Evolutionary conservation across 2,113 vertebrate genomes (phyloP).

Genomic region (Anoplopoma fimbria): DNA sequence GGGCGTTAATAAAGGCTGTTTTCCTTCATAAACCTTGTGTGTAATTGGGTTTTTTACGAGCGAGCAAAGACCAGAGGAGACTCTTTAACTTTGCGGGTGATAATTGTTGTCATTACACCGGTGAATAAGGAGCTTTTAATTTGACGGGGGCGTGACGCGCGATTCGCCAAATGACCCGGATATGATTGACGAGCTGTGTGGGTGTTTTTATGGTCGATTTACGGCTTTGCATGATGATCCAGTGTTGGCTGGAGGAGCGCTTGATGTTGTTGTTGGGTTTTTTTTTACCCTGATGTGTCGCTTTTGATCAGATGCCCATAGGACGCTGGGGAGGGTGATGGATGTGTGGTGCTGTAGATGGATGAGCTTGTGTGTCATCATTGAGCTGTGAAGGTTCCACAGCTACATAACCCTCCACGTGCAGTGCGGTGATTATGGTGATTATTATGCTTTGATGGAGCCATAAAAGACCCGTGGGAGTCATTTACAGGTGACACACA

Average conservation of each 20-base stretch:
- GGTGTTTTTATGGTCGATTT: slow-evolving; percentile 38
- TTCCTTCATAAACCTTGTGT: slow-evolving; percentile 9
- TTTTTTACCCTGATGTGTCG: slow-evolving; percentile 11
- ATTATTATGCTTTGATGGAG: slow-evolving; percentile 24
- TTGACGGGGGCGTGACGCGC: not conserved
- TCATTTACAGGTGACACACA: slow-evolving; percentile 4
- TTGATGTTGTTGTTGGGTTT: not conserved
- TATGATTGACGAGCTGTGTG: slow-evolving; percentile 38
- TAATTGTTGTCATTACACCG: slow-evolving; percentile 5
- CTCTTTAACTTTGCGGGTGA: not conserved
- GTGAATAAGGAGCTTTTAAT: slow-evolving; percentile 7
- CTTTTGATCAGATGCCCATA: slow-evolving; percentile 20
- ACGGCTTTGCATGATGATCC: slow-evolving; percentile 11
- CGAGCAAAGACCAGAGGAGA: slow-evolving; percentile 10
- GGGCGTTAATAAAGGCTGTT: not conserved
- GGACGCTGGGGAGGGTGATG: slow-evolving; percentile 34
- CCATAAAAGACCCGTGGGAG: not conserved
- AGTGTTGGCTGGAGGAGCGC: not conserved
- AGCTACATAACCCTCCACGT: no score
- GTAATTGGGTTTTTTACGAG: slow-evolving; percentile 16
- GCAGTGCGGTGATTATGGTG: no score
- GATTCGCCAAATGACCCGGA: slow-evolving; percentile 27
- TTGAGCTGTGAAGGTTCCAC: slow-evolving; percentile 51
- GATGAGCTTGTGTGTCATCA: slow-evolving; percentile 26
- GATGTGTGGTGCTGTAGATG: slow-evolving; percentile 47